Conservation (phyloP, 2,113 vertebrate species). For the Vimba vimba region DNA sequence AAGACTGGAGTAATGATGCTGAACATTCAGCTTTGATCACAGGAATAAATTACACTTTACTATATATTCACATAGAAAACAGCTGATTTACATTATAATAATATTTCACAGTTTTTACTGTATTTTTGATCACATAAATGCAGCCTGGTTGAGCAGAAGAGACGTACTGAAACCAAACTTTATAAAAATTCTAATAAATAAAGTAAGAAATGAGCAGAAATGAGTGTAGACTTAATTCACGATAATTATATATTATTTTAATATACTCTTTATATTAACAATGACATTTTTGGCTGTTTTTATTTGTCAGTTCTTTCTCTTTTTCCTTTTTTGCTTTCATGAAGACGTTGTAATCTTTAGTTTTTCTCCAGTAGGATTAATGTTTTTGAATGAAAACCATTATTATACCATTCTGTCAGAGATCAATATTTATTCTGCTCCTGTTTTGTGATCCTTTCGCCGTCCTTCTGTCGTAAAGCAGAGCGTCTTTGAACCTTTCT, state of each 20-base stretch:
- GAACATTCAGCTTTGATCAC: neutral
- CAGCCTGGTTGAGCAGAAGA: too few species aligned
- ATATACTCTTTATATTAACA: neutral
- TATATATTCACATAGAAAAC: neutral
- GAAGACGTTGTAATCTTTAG: neutral
- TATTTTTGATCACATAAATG: too few species aligned
- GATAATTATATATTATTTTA: too few species aligned
- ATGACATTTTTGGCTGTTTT: neutral
- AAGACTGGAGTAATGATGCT: too few species aligned
- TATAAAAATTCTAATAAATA: too few species aligned
- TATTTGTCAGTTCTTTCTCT: neutral
- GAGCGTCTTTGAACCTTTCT: slow-evolving; percentile 14
- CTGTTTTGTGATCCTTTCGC: neutral
- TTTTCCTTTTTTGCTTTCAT: neutral
- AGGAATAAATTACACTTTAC: neutral
- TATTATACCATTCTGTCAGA: neutral
- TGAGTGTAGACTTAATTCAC: too few species aligned
- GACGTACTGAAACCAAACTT: too few species aligned
- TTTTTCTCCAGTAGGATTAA: neutral
- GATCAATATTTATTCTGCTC: neutral
- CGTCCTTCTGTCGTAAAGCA: neutral
- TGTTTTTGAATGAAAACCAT: neutral
- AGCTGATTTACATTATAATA: too few species aligned
- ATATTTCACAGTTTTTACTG: too few species aligned
- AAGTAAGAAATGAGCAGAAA: too few species aligned